A percentile compares a stretch with the other conserved stretches of the same genome.
Conservation (phyloP, 2,113 vertebrate species). For the Pithys albifrons region DNA sequence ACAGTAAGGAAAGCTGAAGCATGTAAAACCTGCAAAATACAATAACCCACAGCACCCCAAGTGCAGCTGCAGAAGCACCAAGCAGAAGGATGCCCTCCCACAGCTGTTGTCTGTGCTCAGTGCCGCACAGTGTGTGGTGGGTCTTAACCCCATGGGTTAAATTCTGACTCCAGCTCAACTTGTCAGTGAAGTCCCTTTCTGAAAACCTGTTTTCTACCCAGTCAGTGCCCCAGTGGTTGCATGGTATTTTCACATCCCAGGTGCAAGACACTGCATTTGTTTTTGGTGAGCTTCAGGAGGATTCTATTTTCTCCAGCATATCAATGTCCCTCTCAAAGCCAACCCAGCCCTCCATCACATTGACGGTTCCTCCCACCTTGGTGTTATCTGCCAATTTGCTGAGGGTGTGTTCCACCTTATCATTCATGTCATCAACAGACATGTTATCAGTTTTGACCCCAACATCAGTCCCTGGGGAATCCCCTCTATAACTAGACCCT, state of each 20-base stretch:
- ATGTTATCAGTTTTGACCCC: not conserved
- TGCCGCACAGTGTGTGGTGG: not conserved
- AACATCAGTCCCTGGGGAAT: not conserved
- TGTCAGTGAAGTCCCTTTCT: not conserved
- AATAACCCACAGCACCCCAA: accelerated
- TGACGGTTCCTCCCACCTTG: not conserved
- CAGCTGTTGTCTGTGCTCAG: not conserved
- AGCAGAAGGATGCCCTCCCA: not conserved
- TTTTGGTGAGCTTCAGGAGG: not conserved
- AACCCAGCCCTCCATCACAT: not conserved
- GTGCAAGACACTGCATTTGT: not conserved
- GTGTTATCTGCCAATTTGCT: not conserved
- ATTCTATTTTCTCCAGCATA: not conserved
- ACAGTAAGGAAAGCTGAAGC: not conserved
- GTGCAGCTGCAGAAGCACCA: not conserved
- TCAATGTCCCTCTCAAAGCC: not conserved
- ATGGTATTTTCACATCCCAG: not conserved
- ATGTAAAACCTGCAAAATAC: not conserved
- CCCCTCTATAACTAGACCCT: not conserved
- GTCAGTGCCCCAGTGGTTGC: not conserved
- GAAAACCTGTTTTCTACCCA: not conserved
- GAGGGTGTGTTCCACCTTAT: not conserved
- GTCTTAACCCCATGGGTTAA: not conserved
- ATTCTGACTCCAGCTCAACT: not conserved
- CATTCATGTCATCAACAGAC: not conserved